Base-by-base conservation (phyloP, 2,797 vertebrate genomes). In the Erithacus rubecula region DNA sequence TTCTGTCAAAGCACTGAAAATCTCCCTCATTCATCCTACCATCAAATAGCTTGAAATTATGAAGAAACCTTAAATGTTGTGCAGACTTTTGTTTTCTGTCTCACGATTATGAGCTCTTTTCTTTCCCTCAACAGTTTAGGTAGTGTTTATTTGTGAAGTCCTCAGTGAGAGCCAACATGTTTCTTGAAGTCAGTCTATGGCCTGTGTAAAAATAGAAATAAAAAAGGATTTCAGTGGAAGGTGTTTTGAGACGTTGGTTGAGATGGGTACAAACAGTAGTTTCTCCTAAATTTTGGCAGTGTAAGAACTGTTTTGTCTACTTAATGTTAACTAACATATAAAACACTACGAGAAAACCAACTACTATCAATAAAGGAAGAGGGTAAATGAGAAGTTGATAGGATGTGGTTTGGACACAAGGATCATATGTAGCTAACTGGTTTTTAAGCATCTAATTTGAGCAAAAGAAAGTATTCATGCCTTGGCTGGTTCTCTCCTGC, bases 321-420 rank as follows among this genome's bases (percentile, higher is more conserved):
- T 47, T 76, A 27, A 30, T 23, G 2, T 43, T 62, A 68, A 67
- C 5, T 52, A 71, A 37, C 6, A 3, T 32, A 29, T 3, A 34
- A 53, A 64, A 30, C 6, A 4, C 0, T 3, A 17, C 5, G 5
- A 1, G 49, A 17, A 49, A 24, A 53, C 23, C 3, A 17, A 15
- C 22, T 24, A n/a, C 22, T 0, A 27, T 49, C 4, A 53, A 12
- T 16, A 30, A 52, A 9, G 19, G 2, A 76, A 72, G 24, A 43
- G 6, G 2, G 2, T 34, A 68, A 51, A 22, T 41, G 12, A 80
- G 27, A 56, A 55, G 12, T 24, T 10, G 15, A 9, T 15, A 32
- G 56, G 17, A 18, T 65, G 12, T 53, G 41, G 20, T 65, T 82
- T 72, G 21, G 18, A 11, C 5, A 18, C 20, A 69, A 44, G 16